Evolutionary conservation across 2,888 invertebrate species (phyloP), one percentile per base, ranked within the genome.

Genomic region (Tryphoninae sp.): DNA sequence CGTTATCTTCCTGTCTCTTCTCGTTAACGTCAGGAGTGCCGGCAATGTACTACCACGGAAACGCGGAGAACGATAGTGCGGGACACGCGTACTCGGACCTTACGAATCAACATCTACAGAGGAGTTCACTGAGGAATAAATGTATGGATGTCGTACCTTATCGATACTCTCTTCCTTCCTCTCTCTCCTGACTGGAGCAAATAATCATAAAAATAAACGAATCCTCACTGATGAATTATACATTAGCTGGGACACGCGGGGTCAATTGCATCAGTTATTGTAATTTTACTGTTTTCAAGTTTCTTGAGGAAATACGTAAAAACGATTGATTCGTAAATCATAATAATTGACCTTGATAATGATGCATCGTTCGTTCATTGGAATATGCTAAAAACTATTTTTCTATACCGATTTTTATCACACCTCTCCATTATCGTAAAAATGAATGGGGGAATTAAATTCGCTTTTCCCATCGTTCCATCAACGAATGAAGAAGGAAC

Each of bases 51-150:
- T 90, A 89, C 89, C 88, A 89, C 85, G 90, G 89, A 86, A 89
- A 85, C 85, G 89, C 89, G 88, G 89, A 86, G 76, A 82, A 79
- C 86, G 90, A 90, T 85, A 87, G 84, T 85, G 86, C 87, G 82
- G 85, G 87, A 87, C 89, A 88, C 87, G 87, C 86, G 85, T 90
- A 89, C 88, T 88, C 90, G 86, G 90, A 90, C 88, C 80, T 88
- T 83, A 86, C 89, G 86, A 90, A 89, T 83, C 89, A 90, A 87
- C 90, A 89, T 84, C 86, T 88, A 82, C 90, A 89, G 86, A 88
- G 89, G 88, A 87, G 89, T 89, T 87, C 88, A 84, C 89, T 90
- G 81, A 89, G 89, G 87, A 90, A 90, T 89, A 89, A 91, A 90
- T 89, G 89, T 91, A 90, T 89, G 89, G 77, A 89, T 89, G 88